phyloP scores from a whole-genome alignment of 2,888 invertebrate species.

The Ischnura elegans region DNA sequence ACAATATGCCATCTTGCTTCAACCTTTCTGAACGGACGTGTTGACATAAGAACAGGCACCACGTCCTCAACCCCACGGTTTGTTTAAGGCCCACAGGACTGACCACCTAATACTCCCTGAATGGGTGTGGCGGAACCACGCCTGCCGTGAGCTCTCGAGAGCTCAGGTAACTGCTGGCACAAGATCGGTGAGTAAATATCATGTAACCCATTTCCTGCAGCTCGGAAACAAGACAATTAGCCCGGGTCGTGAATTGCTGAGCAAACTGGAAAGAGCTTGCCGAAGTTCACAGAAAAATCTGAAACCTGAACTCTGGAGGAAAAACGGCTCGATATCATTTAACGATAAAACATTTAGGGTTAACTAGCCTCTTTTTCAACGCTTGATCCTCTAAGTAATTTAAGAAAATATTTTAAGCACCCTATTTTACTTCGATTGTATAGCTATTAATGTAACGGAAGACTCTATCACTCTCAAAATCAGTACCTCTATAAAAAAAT shows the following conservation, averaged over 20 bases:
- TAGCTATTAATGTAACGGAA: too few relatives aligned
- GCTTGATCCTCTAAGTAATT: too few relatives aligned
- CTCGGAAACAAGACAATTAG: not conserved
- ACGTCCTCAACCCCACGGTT: not conserved
- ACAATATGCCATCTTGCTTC: not conserved
- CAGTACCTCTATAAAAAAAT: too few relatives aligned
- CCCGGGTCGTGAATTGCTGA: not conserved
- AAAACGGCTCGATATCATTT: too few relatives aligned
- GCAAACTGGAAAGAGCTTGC: not conserved
- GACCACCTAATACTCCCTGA: not conserved
- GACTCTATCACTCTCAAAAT: too few relatives aligned
- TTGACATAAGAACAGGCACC: not conserved
- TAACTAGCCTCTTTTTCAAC: too few relatives aligned
- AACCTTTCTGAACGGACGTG: not conserved
- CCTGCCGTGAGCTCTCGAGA: not conserved
- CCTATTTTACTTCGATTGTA: too few relatives aligned
- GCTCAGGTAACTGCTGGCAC: not conserved
- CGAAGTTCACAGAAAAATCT: not conserved
- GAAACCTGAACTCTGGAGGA: too few relatives aligned
- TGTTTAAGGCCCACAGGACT: not conserved
- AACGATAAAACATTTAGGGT: too few relatives aligned
- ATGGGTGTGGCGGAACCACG: not conserved
- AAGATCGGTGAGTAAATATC: not conserved
- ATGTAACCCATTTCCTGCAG: not conserved
- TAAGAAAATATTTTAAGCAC: too few relatives aligned